Percentiles rank a stretch among this genome's conserved stretches.
Conservation (phyloP, 2,797 vertebrate species). For the Eupleurogrammus muticus region DNA sequence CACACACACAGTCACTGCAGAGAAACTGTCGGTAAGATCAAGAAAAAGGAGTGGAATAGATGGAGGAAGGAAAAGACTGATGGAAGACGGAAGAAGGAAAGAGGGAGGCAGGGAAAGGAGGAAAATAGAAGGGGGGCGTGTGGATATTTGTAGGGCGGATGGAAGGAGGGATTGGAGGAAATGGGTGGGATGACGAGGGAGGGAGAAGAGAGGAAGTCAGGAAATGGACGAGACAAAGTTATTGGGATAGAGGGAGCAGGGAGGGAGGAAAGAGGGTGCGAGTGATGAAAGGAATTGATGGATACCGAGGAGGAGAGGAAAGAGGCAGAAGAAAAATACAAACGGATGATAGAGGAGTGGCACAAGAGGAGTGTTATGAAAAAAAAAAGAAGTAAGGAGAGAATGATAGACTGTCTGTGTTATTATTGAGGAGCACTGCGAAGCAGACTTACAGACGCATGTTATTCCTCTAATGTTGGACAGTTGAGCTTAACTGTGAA, state of each 20-base stretch:
- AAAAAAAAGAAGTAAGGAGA: conserved; percentile 66
- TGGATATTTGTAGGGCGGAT: conserved; percentile 61
- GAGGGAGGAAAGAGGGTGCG: conserved; percentile 42
- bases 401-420: conserved; percentile 64
- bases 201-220: conserved; percentile 68
- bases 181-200: conserved; percentile 65
- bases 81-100: conserved; percentile 58
- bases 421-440: conserved; percentile 54
- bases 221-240: conserved; percentile 79
- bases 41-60: conserved; percentile 61
- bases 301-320: conserved; percentile 65
- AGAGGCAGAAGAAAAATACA: conserved; percentile 67
- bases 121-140: conserved; percentile 27
- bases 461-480: conserved; percentile 48
- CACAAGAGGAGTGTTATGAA: conserved; percentile 79
- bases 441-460: conserved; percentile 31
- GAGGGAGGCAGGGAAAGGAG: conserved; percentile 49
- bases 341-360: conserved; percentile 74
- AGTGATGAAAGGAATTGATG: conserved; percentile 78
- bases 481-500: conserved; percentile 53
- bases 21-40: conserved; percentile 65
- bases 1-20: conserved; percentile 51
- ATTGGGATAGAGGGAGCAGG: conserved; percentile 59
- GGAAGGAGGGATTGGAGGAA: conserved; percentile 59
- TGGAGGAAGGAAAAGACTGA: conserved; percentile 68